Evolutionary conservation across 1,140 invertebrate genomes (phyloP).

Genomic region (Drosophila gunungcola): DNA sequence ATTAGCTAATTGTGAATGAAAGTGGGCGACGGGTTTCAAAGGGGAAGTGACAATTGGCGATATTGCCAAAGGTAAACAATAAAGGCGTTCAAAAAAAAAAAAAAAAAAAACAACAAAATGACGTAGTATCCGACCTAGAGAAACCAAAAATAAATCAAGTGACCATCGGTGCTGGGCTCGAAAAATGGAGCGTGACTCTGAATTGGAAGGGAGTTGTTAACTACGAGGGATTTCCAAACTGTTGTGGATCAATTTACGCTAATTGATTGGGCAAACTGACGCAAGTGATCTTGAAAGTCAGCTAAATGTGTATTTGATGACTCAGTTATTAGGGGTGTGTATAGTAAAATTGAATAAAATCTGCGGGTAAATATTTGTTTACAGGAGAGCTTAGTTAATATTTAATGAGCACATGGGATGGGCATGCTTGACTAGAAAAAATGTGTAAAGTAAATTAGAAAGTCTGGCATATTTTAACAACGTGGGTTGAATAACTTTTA

Average conservation of each 20-base stretch:
- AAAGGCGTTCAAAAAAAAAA: slow-evolving; percentile 24
- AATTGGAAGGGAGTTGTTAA: slow-evolving; percentile 22
- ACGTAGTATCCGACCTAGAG: slow-evolving; percentile 43
- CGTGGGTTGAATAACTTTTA: too few relatives aligned
- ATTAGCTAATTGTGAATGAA: slow-evolving; percentile 47
- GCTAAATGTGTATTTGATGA: slow-evolving; percentile 9
- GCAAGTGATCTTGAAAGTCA: slow-evolving; percentile 12
- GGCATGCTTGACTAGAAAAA: not conserved
- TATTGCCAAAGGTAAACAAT: slow-evolving; percentile 36
- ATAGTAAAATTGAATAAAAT: not conserved
- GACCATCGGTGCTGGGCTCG: slow-evolving; percentile 33
- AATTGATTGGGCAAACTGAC: slow-evolving; percentile 38
- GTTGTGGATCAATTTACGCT: slow-evolving; percentile 31
- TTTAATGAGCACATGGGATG: not conserved
- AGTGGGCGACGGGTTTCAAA: slow-evolving; percentile 1
- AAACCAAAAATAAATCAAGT: slow-evolving; percentile 9
- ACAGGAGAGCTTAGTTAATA: slow-evolving; percentile 2
- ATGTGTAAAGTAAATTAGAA: not conserved
- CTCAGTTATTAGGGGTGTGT: slow-evolving; percentile 15
- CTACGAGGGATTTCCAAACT: slow-evolving; percentile 14
- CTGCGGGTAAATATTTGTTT: slow-evolving; percentile 22
- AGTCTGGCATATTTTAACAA: not conserved
- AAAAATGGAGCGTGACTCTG: slow-evolving; percentile 49
- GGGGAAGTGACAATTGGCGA: slow-evolving; percentile 32
- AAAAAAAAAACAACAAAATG: too few relatives aligned